Percentiles rank a stretch among this genome's conserved stretches.
Conservation (phyloP, 2,113 vertebrate genomes). For the Prunella fulvescens region DNA sequence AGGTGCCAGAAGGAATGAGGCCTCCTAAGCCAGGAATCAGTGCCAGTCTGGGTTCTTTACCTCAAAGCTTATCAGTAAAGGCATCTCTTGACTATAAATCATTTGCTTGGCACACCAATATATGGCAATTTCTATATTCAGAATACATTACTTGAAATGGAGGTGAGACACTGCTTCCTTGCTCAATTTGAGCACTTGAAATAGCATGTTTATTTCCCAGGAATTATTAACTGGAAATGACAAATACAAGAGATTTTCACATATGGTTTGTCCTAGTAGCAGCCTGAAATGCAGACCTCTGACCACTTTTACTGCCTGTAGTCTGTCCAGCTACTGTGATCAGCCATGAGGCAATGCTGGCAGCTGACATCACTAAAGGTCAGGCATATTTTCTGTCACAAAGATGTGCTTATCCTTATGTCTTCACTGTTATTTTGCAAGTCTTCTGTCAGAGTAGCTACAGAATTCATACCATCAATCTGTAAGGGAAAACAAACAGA, state of each 20-base stretch:
- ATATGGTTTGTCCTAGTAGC: not conserved
- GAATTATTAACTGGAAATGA: not conserved
- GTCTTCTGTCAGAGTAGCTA: not conserved
- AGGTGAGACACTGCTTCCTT: not conserved
- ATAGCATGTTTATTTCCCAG: not conserved
- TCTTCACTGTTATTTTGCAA: not conserved
- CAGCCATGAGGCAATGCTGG: not conserved
- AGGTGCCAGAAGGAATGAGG: not conserved
- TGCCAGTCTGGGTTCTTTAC: not conserved
- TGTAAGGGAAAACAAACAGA: not conserved
- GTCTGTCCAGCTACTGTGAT: not conserved
- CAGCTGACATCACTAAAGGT: not conserved
- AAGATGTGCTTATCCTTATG: not conserved
- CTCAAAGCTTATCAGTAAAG: not conserved
- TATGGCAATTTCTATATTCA: not conserved
- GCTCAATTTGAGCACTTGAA: not conserved
- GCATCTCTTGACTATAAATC: not conserved
- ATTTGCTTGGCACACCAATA: not conserved
- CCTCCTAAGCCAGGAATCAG: not conserved
- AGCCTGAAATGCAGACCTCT: not conserved
- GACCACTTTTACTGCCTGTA: not conserved
- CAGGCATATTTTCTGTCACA: not conserved
- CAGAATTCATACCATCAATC: not conserved
- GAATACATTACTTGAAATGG: not conserved
- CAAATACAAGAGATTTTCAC: not conserved